These are phyloP conservation scores for Ophonus ardosiacus DNA, from an alignment of 2,888 invertebrate genomes.

Conservation along the genomic window DNA sequence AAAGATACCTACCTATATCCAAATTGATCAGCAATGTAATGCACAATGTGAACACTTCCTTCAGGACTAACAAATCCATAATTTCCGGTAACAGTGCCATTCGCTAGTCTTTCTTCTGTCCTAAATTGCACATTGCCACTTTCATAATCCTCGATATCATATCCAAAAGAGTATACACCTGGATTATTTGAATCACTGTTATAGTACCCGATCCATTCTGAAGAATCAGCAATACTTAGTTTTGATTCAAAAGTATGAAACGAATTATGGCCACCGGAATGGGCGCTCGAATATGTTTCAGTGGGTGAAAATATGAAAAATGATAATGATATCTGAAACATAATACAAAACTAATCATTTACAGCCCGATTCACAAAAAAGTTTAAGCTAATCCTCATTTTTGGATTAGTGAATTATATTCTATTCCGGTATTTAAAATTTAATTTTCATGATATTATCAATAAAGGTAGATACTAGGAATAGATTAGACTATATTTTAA, in stretches of 20 bases:
- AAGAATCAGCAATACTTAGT: slow-evolving; percentile 65
- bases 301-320: background rate
- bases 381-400: no score
- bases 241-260: background rate
- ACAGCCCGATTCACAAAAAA: no score
- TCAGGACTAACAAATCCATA: slow-evolving; percentile 84
- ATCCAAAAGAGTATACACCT: slow-evolving; percentile 85
- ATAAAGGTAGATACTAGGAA: no score
- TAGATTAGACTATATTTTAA: no score
- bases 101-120: slow-evolving; percentile 82
- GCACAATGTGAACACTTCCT: slow-evolving; percentile 80
- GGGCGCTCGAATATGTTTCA: background rate
- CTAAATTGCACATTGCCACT: slow-evolving; percentile 85
- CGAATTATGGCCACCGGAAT: background rate
- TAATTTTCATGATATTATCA: no score
- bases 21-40: slow-evolving; percentile 81
- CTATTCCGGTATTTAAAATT: no score
- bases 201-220: slow-evolving; percentile 74
- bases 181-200: slow-evolving; percentile 76
- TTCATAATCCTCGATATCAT: slow-evolving; percentile 81
- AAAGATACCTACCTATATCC: slow-evolving; percentile 80
- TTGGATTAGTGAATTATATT: no score
- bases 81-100: slow-evolving; percentile 85
- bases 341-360: no score
- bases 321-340: slow-evolving; percentile 9